Percentiles rank a stretch among this genome's conserved stretches.
Conservation (phyloP, 2,113 vertebrate species). For the Hassar affinis region DNA sequence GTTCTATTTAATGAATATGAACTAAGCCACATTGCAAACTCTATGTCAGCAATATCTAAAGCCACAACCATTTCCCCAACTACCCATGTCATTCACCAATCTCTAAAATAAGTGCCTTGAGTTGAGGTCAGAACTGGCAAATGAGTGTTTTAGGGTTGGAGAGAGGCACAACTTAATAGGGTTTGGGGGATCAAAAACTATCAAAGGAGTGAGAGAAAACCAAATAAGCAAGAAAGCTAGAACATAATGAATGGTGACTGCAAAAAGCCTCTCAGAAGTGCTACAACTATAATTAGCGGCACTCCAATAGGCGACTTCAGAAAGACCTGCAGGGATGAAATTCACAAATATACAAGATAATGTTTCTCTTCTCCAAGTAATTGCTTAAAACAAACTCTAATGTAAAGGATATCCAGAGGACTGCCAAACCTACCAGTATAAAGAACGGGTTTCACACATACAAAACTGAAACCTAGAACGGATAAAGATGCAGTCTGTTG, state of each 20-base stretch:
- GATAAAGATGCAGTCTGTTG: background rate
- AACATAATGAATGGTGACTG: slow-evolving; percentile 22
- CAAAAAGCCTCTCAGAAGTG: slow-evolving; percentile 21
- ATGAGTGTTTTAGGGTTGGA: slow-evolving; percentile 21
- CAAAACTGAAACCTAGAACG: background rate
- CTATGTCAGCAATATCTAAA: slow-evolving; percentile 21
- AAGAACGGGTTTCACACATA: background rate
- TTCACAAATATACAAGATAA: slow-evolving; percentile 2
- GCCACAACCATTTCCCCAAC: slow-evolving; percentile 3
- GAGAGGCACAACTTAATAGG: slow-evolving; percentile 5
- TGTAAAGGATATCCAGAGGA: slow-evolving; percentile 30
- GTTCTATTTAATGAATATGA: slow-evolving; percentile 6
- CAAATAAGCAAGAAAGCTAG: slow-evolving; percentile 11
- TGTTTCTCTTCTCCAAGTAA: slow-evolving; percentile 19
- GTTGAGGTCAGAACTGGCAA: slow-evolving; percentile 22
- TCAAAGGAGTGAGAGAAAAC: slow-evolving; percentile 40
- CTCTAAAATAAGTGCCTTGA: slow-evolving; percentile 4
- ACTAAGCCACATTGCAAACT: background rate
- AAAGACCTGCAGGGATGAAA: slow-evolving; percentile 32
- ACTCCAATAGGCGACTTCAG: slow-evolving; percentile 38
- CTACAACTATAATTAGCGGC: slow-evolving; percentile 22
- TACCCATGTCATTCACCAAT: background rate
- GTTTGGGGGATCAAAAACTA: slow-evolving; percentile 33
- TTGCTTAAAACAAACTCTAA: slow-evolving; percentile 20
- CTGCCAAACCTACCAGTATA: background rate